Base-by-base conservation (phyloP, 2,888 invertebrate species). In the Epinotia brunnichana region DNA sequence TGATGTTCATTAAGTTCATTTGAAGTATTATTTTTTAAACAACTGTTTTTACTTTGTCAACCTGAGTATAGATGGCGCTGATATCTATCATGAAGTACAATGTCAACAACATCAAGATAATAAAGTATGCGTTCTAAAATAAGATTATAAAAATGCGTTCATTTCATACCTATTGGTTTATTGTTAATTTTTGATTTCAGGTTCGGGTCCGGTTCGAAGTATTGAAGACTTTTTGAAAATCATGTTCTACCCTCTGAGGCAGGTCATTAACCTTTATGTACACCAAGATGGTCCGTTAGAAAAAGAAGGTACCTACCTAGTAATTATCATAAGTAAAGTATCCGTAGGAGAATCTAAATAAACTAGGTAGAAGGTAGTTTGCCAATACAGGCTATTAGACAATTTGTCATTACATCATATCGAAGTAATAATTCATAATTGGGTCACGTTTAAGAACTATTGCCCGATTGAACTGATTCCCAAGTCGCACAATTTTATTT, bases 101-200 rank as follows among this genome's bases (percentile, higher is more conserved):
- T 62, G 53, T 41, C 15, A n/a, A 61, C 72, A 72, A 72, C 67
- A 67, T 67, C 13, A 13, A 54, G 21, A 56, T 54, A 44, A 9
- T 17, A 54, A 29, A 51, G 4, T 17, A 53, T 67, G 67, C 72
- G 72, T 67, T 72, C 72, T 29, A 41, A 29, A 70, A 44, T 70
- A 48, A 69, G 17, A 19, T 39, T 60, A 15, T 48, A 29, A 24
- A 11, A 54, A 44, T 44, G 54, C 41, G 51, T 68, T 60, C 48
- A 39, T 11, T n/a, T n/a, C 21, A 60, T 29, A n/a, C n/a, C n/a
- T n/a, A n/a, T 15, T 29, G 11, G 1, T 54, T 13, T 11, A 10
- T 11, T 21, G 1, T 3, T 21, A 10, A 15, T 15, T 2, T 44
- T 13, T 44, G 44, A 13, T 44, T 44, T 13, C 44, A 44, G 44